Base-by-base conservation (phyloP, 2,888 invertebrate species). In the Nephrotoma guestfalica region DNA sequence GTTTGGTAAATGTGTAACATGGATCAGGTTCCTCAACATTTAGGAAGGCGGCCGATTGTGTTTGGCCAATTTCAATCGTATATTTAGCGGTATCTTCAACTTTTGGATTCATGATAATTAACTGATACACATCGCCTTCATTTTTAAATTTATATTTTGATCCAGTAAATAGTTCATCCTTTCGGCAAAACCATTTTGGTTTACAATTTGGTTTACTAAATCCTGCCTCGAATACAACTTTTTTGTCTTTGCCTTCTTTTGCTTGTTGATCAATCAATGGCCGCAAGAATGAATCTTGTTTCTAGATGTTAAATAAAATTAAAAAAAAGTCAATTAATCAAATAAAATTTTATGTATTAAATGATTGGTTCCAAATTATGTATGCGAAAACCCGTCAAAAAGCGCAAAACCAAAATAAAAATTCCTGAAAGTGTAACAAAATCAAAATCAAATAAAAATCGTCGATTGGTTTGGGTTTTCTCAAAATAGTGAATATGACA, bases 1-100 rank as follows among this genome's bases (percentile, higher is more conserved):
- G 95, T 91, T 98, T 98, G 6, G 96, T 95, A 93, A 99, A 99
- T 87, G 95, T 95, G 91, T 98, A 99, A 13, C 95, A 94, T 47
- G 98, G 98, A 92, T 98, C 98, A 87, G 99, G 97, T 92, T 98
- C 99, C 95, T 99, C 98, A 40, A 99, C 99, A 92, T 96, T 97
- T 87, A 99, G 94, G 93, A 97, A 97, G 85, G 96, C 98, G 30
- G 97, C 96, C 89, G 96, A 96, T 86, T 95, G 94, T 86, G 97
- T 94, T 86, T 98, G 97, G 89, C 97, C 96, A 89, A 99, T 97
- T 93, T 99, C 98, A 89, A 98, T 95, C 0, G 97, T 97, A 90
- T 98, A 99, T 93, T 98, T 98, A 89, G 99, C 99, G 88, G 96
- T 96, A 91, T 99, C 99, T 89, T 99, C 99, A 51, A 97, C 97